Base-by-base conservation (phyloP, 2,113 vertebrate species). In the Tupaia tana region DNA sequence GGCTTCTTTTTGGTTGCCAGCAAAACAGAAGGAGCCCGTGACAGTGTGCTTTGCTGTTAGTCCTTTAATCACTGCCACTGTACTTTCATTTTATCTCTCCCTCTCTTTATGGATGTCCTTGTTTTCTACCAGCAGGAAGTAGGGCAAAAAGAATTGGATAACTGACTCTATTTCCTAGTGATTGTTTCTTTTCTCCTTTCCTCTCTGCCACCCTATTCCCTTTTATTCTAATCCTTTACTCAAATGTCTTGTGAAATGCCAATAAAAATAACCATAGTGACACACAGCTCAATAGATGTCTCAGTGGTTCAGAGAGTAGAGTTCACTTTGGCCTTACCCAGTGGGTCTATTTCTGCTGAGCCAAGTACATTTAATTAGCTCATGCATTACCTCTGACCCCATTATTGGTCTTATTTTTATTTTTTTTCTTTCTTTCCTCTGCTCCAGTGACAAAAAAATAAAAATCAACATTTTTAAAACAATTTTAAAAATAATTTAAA, bases 351-450 rank as follows among this genome's bases (percentile, higher is more conserved):
- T 70, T 95, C n/a, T 96, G 97, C 34, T 91, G 69, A 97, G 92
- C 84, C 78, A 93, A 92, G 14, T 85, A 64, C 54, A 59, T 96
- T 97, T 93, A 96, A 90, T 97, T 93, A 70, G 94, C 77, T 96
- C 61, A 19, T 89, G 96, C 96, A 95, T 93, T 95, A 97, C 75
- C 89, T 84, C 61, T 97, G 94, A 96, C 58, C 75, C 74, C 70
- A 80, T 96, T 77, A 92, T 90, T 54, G 87, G 61, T 84, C 29
- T 96, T 92, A 54, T 79, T 74, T 54, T 43, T 43, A 43, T 43
- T 43, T 43, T 24, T 66, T 3, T 59, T 54, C 34, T 78, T 93
- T 75, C 16, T 4, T 85, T 86, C 56, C 0, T 91, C 75, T 90
- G 52, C 86, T 90, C 16, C 87, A 92, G 27, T 2, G 74, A 67